Evolutionary conservation across 2,113 vertebrate genomes (phyloP).

Genomic region (Pseudorhombus dupliciocellatus): DNA sequence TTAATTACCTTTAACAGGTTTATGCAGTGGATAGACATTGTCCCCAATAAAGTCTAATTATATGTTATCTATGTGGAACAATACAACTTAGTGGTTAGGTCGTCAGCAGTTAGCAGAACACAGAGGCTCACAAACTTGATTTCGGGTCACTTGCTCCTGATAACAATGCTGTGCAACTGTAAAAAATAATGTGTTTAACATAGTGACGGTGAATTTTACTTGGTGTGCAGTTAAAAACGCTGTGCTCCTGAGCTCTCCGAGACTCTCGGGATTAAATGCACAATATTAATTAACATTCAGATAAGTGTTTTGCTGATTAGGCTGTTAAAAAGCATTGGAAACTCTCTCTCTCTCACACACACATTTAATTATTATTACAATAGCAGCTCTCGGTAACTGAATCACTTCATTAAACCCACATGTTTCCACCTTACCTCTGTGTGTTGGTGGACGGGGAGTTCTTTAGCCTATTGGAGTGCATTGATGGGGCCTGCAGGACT

Average conservation of each 20-base stretch:
- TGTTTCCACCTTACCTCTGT: conserved; percentile 70
- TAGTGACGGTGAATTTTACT: not conserved
- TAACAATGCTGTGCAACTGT: not conserved
- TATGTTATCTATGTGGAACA: not conserved
- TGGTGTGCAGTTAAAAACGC: conserved; percentile 1
- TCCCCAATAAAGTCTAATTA: conserved; percentile 4
- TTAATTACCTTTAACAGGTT: not conserved
- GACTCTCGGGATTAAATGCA: conserved; percentile 4
- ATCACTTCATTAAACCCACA: not conserved
- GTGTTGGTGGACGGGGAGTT: conserved; percentile 82
- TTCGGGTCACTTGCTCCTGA: not conserved
- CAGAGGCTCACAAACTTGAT: not conserved
- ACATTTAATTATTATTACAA: conserved; percentile 1
- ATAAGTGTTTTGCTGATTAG: conserved; percentile 16
- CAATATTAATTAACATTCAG: conserved; percentile 15
- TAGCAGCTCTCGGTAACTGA: not conserved
- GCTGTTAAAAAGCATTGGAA: conserved; percentile 3
- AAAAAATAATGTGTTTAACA: conserved; percentile 3
- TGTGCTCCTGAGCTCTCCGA: not conserved
- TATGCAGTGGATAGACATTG: not conserved
- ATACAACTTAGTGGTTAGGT: not conserved
- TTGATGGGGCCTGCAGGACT: conserved; percentile 79
- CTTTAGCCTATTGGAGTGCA: conserved; percentile 80
- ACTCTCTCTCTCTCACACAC: not conserved
- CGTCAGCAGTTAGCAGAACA: not conserved